Conservation (phyloP, 2,888 invertebrate genomes). For the Drosophila atripex region DNA sequence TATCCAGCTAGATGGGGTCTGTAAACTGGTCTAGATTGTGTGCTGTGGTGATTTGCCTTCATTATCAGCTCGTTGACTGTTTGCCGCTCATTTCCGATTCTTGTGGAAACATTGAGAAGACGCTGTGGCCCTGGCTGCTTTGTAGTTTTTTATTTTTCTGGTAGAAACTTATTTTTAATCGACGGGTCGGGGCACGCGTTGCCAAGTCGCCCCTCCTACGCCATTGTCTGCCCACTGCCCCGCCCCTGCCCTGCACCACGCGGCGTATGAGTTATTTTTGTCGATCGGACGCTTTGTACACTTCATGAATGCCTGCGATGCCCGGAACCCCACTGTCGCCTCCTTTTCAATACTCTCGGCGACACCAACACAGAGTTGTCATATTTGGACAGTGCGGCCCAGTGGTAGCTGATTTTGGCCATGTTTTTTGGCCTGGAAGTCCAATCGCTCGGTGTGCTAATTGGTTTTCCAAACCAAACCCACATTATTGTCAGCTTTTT, state of each 20-base stretch:
- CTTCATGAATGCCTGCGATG: conserved; percentile 27
- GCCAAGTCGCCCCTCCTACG: conserved; percentile 56
- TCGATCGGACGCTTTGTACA: conserved; percentile 41
- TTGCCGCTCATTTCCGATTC: conserved; percentile 40
- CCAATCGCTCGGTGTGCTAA: background rate
- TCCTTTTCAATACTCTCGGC: conserved; percentile 31
- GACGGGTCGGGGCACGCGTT: conserved; percentile 46
- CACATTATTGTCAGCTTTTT: background rate
- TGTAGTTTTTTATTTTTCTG: conserved; percentile 24
- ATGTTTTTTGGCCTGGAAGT: conserved; percentile 2
- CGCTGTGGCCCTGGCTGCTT: conserved; percentile 34
- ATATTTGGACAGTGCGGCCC: conserved; percentile 14
- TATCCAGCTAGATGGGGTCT: conserved; percentile 26
- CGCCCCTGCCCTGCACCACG: background rate
- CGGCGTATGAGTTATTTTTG: conserved; percentile 63
- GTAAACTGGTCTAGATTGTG: conserved; percentile 12
- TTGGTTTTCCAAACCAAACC: background rate
- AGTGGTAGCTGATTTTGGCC: conserved; percentile 5
- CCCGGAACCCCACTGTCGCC: conserved; percentile 8
- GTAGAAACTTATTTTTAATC: conserved; percentile 69
- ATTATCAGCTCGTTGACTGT: conserved; percentile 57
- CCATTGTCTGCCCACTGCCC: conserved; percentile 28
- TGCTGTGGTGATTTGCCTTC: conserved; percentile 50
- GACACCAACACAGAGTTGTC: conserved; percentile 20
- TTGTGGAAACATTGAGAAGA: conserved; percentile 46